Evolutionary conservation across 1,140 invertebrate genomes (phyloP), one percentile per base, ranked within the genome.

Genomic region (Aphaenogaster floridana): DNA sequence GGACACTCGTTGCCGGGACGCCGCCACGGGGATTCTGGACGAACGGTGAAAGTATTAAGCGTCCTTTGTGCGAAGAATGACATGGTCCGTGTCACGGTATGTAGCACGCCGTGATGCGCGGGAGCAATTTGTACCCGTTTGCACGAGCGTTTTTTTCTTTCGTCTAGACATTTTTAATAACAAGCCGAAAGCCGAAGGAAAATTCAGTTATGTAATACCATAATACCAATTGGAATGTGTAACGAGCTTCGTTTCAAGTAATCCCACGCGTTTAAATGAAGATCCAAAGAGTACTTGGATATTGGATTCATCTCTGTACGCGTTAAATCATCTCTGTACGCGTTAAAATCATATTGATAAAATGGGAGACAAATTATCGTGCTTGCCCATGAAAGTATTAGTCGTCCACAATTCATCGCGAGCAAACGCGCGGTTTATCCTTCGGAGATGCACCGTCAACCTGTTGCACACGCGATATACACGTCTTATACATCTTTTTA

Each of bases 1-100:
- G 92, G 86, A 91, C 91, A 91, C 93, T 89, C 86, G 90, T 84
- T 69, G 76, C 80, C 68, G 79, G 64, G 68, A 59, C 52, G 68
- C 74, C 57, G 54, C 74, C 52, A 86, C 61, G 64, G 72, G 69
- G 80, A 59, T 74, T 63, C 69, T 50, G 39, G 34, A 61, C 80
- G 80, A 50, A 74, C 66, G 80, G 80, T 61, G 54, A 83, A 83
- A 83, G 66, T 83, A 83, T 74, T 83, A 61, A 83, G 80, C 71
- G 72, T 84, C 54, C 80, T 84, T 76, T 84, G 80, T 84, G 80
- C 80, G 80, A 71, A 52, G 68, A 42, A 84, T 84, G 80, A 84
- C 80, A 84, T 71, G 39, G 28, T 76, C 36, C 54, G 28, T 69
- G 66, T 84, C 80, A 84, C 68, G 79, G 79, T 66, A 64, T n/a